Conservation (phyloP, 64 coral and sea anemone genomes). For the Acropora tenuis region DNA sequence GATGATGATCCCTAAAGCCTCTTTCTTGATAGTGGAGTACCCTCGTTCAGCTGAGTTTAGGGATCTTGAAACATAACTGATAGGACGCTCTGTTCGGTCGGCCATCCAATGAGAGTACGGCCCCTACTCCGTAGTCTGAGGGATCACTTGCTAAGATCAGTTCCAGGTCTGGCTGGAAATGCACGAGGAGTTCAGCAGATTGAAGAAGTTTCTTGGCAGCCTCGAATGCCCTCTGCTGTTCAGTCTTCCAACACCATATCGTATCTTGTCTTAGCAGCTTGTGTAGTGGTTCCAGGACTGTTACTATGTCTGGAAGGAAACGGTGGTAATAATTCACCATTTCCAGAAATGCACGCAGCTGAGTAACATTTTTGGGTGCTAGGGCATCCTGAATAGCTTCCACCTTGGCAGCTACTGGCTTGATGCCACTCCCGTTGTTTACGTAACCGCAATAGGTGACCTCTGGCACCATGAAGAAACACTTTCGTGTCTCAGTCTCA, state of each 20-base stretch:
- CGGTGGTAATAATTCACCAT: constrained; percentile 70
- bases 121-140: constrained; percentile 37
- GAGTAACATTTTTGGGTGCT: neutral
- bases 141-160: constrained; percentile 32
- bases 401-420: constrained; percentile 45
- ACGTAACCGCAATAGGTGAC: constrained; percentile 55
- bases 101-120: constrained; percentile 33
- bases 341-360: constrained; percentile 59
- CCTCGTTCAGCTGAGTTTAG: neutral
- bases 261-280: constrained; percentile 45
- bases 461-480: constrained; percentile 57
- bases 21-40: constrained; percentile 38
- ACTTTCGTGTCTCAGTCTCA: constrained; percentile 51
- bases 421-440: constrained; percentile 26
- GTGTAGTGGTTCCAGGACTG: constrained; percentile 49
- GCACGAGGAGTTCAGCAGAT: constrained; percentile 28
- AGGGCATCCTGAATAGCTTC: constrained; percentile 62
- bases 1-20: constrained; percentile 31
- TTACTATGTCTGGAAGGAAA: constrained; percentile 51
- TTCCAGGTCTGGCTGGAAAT: constrained; percentile 47
- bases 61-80: constrained; percentile 19
- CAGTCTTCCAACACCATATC: constrained; percentile 27
- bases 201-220: constrained; percentile 40
- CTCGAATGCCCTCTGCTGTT: constrained; percentile 34
- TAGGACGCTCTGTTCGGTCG: constrained; percentile 44